Conservation (phyloP, 2,888 invertebrate species). For the Philaethria dido region DNA sequence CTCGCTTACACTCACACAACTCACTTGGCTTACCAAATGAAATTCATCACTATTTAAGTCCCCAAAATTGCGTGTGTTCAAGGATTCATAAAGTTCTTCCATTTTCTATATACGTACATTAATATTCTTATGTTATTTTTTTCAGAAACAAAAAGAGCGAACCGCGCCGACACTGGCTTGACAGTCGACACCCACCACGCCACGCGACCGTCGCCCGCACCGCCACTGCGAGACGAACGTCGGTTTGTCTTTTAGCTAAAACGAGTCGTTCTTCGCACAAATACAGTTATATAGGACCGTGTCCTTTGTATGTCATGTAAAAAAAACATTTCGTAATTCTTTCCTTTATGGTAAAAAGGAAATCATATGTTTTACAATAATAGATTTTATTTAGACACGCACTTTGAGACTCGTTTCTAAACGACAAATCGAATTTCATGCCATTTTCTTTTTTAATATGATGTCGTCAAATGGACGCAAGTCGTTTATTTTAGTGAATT, state of each 20-base stretch:
- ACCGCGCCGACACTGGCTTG: conserved; percentile 41
- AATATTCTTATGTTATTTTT: no score
- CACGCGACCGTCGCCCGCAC: conserved; percentile 41
- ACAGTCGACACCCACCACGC: conserved; percentile 37
- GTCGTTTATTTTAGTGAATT: not conserved
- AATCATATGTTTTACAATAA: not conserved
- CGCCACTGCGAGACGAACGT: conserved; percentile 23
- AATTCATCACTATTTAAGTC: no score
- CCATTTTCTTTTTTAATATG: not conserved
- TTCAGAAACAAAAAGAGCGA: conserved; percentile 38
- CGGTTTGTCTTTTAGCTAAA: conserved; percentile 33
- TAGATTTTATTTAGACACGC: conserved; percentile 19
- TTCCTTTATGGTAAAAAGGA: conserved; percentile 7
- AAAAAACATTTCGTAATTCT: not conserved
- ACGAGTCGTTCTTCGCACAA: conserved; percentile 18
- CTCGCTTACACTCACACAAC: no score
- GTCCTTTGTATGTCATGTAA: conserved; percentile 18
- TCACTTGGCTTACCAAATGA: no score
- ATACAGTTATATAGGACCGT: conserved; percentile 6
- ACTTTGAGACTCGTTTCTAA: conserved; percentile 20
- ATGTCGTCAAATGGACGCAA: conserved; percentile 1
- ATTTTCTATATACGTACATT: no score
- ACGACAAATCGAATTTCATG: conserved; percentile 18
- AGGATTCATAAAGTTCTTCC: no score
- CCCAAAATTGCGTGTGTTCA: no score